Base-by-base conservation (phyloP, 2,797 vertebrate genomes). In the Sebastiscus tertius region DNA sequence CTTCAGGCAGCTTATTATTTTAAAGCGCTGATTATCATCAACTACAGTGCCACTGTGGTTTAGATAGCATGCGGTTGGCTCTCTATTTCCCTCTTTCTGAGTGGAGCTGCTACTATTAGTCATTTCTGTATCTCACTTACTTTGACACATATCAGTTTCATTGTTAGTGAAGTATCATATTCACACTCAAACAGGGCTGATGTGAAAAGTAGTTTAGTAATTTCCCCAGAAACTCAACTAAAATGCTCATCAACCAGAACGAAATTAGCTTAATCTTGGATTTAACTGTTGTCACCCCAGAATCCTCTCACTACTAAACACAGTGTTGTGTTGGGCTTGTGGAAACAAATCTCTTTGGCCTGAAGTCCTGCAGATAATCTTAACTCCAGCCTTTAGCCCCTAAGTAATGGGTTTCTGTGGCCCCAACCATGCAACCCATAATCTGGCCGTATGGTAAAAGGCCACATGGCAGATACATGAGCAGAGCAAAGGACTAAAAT, bases 381-480 rank as follows among this genome's bases (percentile, higher is more conserved):
- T 88, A 87, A 89, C 86, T 86, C 80, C 76, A 81, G 88, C 68
- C 84, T 89, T 88, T 61, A 84, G 71, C 80, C 87, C 77, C 65
- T 84, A 91, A 94, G 89, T 93, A 88, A 91, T 81, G 90, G 65
- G 78, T 92, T 84, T 90, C 85, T 89, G 89, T 79, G 87, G 86
- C 85, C 85, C 78, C 67, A 81, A 81, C 83, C 88, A 76, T 80
- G 80, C 87, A 90, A 83, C 87, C 88, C 88, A 82, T 94, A 94
- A 95, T 95, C 92, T 93, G 82, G 59, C 64, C 5, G 27, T 80
- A 84, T 90, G 84, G 84, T 90, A 71, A 88, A 81, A 74, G 69
- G 79, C 88, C 83, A 87, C 76, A 89, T 88, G 85, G 74, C 84
- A 88, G 77, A 83, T 82, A 82, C 75, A 71, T 49, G 86, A 92